These are phyloP conservation scores for Indicator maculatus DNA, from an alignment of 2,113 vertebrate genomes.

Conservation along the genomic window DNA sequence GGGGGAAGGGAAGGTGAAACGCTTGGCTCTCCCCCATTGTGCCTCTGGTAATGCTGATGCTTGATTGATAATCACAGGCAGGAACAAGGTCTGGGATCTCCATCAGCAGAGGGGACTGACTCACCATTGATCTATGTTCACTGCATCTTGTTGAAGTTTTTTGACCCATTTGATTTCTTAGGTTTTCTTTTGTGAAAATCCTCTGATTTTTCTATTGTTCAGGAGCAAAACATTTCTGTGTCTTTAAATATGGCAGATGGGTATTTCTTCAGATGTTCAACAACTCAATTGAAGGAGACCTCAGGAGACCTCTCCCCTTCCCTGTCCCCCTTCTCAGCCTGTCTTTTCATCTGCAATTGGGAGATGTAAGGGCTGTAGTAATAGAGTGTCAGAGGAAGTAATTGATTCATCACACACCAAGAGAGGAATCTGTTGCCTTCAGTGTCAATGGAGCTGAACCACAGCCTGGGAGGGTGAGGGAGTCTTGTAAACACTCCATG, in stretches of 20 bases:
- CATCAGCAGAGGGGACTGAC: slow-evolving; percentile 15
- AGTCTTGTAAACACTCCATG: slow-evolving; percentile 75
- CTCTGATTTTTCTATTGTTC: slow-evolving; percentile 56
- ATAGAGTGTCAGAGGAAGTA: slow-evolving; percentile 78
- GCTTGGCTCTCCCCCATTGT: not conserved
- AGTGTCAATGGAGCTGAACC: slow-evolving; percentile 78
- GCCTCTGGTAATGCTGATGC: not conserved
- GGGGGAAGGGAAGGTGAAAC: not conserved
- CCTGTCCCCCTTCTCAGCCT: slow-evolving; percentile 48
- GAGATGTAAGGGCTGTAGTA: slow-evolving; percentile 70
- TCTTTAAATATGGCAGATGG: slow-evolving; percentile 61
- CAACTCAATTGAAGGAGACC: slow-evolving; percentile 51
- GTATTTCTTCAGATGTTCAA: slow-evolving; percentile 57
- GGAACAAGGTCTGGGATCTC: slow-evolving; percentile 18
- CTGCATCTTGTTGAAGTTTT: slow-evolving; percentile 18
- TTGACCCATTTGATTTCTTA: slow-evolving; percentile 53
- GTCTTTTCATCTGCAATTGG: slow-evolving; percentile 69
- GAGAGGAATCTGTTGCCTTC: slow-evolving; percentile 73
- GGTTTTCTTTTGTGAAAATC: slow-evolving; percentile 35
- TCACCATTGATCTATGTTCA: not conserved
- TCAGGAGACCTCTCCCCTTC: slow-evolving; percentile 34
- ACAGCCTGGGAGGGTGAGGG: slow-evolving; percentile 69
- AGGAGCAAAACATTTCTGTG: slow-evolving; percentile 50
- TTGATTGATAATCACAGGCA: not conserved
- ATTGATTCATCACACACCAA: slow-evolving; percentile 77